Percentiles rank a stretch among this genome's conserved stretches.
Conservation (phyloP, 1,140 invertebrate genomes). For the Brachystomella parvula region DNA sequence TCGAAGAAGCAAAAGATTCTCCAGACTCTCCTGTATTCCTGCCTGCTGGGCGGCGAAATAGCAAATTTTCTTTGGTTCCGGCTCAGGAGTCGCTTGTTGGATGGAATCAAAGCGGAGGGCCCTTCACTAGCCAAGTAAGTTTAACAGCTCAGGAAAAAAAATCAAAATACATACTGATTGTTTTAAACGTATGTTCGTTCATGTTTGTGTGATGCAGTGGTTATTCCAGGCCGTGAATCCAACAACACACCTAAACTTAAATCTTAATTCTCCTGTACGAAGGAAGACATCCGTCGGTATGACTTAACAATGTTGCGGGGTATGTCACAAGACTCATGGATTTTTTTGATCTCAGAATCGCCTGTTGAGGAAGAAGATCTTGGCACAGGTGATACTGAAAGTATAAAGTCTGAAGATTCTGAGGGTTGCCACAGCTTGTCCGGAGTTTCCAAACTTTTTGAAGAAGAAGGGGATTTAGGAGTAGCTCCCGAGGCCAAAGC, state of each 20-base stretch:
- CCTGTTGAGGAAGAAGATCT: background rate
- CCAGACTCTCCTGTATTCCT: no score
- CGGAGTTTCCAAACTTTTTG: slow-evolving; percentile 40
- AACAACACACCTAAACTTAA: slow-evolving; percentile 4
- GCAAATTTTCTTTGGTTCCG: slow-evolving; percentile 28
- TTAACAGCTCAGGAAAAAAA: no score
- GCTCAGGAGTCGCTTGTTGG: slow-evolving; percentile 29
- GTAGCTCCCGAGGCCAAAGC: background rate
- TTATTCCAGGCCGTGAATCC: slow-evolving; percentile 34
- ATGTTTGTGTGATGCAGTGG: no score
- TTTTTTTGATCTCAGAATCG: no score
- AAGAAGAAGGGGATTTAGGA: background rate
- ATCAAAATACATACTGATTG: no score
- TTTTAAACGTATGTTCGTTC: no score
- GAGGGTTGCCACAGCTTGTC: slow-evolving; percentile 38
- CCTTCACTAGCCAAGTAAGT: slow-evolving; percentile 32
- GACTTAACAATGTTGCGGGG: no score
- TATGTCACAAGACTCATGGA: no score
- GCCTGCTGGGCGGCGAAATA: no score
- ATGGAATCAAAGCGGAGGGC: slow-evolving; percentile 29
- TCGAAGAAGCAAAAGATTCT: no score
- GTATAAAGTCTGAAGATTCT: slow-evolving; percentile 30
- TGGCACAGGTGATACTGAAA: slow-evolving; percentile 25
- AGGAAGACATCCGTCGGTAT: no score
- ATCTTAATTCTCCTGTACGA: no score